Base-by-base conservation (phyloP, 2,888 invertebrate species). In the Agonum fuliginosum region DNA sequence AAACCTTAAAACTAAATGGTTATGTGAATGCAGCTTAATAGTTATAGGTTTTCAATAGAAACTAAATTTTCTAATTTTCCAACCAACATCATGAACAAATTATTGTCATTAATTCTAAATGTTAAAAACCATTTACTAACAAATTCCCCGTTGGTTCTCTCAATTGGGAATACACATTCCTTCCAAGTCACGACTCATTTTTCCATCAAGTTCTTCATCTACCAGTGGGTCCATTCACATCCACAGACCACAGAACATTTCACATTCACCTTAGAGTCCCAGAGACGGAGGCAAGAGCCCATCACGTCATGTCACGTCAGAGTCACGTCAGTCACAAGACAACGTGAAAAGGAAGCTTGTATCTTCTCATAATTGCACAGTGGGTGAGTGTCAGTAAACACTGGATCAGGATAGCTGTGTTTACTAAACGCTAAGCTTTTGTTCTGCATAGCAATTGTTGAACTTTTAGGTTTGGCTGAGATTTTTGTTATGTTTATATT, bases 371-470 rank as follows among this genome's bases (percentile, higher is more conserved):
- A 80, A 80, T 73, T 78, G 79, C 80, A 22, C 81, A 79, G 80
- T 80, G 79, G 79, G 81, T 76, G 79, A 80, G 80, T 80, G 81
- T 80, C 80, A 79, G 81, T 81, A 81, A 81, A 81, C 81, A 80
- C 79, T 74, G 80, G 80, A 80, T 78, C 75, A 78, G 79, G 79
- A 54, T 72, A 5, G 37, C 37, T 48, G 20, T 71, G 71, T 71
- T 46, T 71, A 72, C 51, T 54, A 72, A 72, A 72, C 43, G 70
- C 37, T n/a, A n/a, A n/a, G n/a, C n/a, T n/a, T n/a, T n/a, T n/a
- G n/a, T n/a, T n/a, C n/a, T n/a, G n/a, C n/a, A n/a, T n/a, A n/a
- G n/a, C n/a, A n/a, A n/a, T n/a, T n/a, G n/a, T n/a, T n/a, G n/a
- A n/a, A n/a, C n/a, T n/a, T n/a, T n/a, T n/a, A n/a, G n/a, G n/a